Evolutionary conservation across 2,797 vertebrate genomes (phyloP).

Genomic region (Triplophysa bombifrons): DNA sequence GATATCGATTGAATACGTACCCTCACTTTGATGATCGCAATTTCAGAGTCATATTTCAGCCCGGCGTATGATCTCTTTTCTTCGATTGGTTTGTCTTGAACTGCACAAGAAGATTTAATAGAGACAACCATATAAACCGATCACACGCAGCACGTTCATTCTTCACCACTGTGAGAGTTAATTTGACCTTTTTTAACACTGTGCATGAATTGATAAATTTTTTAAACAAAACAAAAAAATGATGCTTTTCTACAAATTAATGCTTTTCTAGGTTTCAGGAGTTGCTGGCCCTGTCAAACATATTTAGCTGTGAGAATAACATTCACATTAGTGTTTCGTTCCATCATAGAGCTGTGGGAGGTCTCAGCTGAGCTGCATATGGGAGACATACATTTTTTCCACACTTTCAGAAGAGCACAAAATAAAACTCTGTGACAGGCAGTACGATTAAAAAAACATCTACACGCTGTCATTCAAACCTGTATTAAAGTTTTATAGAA

Average conservation of each 20-base stretch:
- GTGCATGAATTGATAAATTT: too few species aligned
- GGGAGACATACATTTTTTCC: conserved; percentile 16
- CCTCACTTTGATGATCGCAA: conserved; percentile 41
- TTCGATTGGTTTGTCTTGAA: conserved; percentile 30
- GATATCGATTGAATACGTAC: conserved; percentile 46
- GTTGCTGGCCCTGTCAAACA: background rate
- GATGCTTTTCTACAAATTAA: background rate
- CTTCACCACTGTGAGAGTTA: background rate
- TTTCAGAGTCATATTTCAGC: conserved; percentile 47
- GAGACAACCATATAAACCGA: background rate
- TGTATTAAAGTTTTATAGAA: conserved; percentile 41
- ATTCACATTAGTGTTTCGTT: conserved; percentile 28
- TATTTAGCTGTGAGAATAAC: conserved; percentile 1
- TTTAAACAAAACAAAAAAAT: background rate
- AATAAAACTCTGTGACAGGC: conserved; percentile 38
- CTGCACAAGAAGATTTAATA: conserved; percentile 10
- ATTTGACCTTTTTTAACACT: too few species aligned
- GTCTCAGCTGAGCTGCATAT: conserved; percentile 21
- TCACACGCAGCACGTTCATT: too few species aligned
- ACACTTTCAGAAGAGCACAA: conserved; percentile 27
- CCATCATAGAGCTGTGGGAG: conserved; percentile 18
- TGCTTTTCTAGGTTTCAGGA: background rate
- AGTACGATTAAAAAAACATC: conserved; percentile 45
- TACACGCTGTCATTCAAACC: conserved; percentile 42
- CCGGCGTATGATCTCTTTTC: background rate